Evolutionary conservation across 2,888 invertebrate genomes (phyloP), one percentile per base, ranked within the genome.

Genomic region (Erynnis tages): DNA sequence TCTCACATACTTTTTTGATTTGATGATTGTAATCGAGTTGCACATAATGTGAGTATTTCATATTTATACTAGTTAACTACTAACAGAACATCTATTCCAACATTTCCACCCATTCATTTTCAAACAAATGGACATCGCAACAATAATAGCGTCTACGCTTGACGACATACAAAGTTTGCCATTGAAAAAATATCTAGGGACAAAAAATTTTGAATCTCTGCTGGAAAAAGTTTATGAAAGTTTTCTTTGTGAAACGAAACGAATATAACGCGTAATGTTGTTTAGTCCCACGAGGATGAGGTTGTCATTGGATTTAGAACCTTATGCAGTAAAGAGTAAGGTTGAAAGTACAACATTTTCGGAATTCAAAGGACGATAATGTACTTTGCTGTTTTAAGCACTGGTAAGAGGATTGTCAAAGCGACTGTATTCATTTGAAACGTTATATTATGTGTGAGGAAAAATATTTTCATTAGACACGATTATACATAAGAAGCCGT

Each of bases 351-450:
- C 19, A 10, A 6, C 1, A 16, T 11, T n/a, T 4, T 1, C 14
- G 2, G 21, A 30, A 21, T 30, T 19, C 21, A 38, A 48, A 21
- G 16, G 23, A 48, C 19, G 27, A 37, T 29, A 37, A 47, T 32
- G 13, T 38, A 32, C 21, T 30, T 48, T 32, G 7, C 14, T 23
- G 23, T 48, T 40, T 32, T 48, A 23, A 48, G 40, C 40, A 48
- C 47, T 30, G 38, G 29, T 38, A 48, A 38, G 47, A 38, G 47
- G 38, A 38, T 48, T 48, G 62, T 56, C 62, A 66, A 62, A 65
- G 61, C 53, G 54, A 50, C 59, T 64, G 61, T 63, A 64, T 11
- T 64, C 54, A 45, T 58, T 50, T 53, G 23, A 45, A 34, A 45
- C 14, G 8, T 1, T 7, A 21, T 34, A 6, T 21, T 21, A 37